These are phyloP conservation scores for Dermatemys mawii DNA, from an alignment of 2,113 vertebrate genomes.

Conservation along the genomic window DNA sequence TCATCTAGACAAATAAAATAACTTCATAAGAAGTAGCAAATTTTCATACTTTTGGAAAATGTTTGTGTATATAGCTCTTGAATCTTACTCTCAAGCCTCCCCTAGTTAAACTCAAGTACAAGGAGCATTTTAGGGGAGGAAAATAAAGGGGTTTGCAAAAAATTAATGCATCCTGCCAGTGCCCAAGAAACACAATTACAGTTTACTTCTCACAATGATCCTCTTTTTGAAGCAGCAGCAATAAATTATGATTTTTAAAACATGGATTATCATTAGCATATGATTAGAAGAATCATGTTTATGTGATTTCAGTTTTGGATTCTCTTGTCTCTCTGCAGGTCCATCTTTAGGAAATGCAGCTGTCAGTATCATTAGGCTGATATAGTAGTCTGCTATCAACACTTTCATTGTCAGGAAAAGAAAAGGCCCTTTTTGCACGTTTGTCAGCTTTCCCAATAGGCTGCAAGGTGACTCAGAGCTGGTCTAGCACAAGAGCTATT, in stretches of 20 bases:
- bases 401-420: conserved; percentile 3
- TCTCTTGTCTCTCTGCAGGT: not conserved
- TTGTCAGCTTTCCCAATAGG: conserved; percentile 48
- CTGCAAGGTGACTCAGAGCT: conserved; percentile 50
- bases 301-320: not conserved
- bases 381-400: not conserved
- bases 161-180: conserved; percentile 31
- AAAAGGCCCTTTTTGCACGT: conserved; percentile 31
- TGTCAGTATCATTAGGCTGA: conserved; percentile 6
- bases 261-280: not conserved
- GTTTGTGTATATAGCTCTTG: not conserved
- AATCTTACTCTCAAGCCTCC: not conserved
- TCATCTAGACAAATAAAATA: not conserved
- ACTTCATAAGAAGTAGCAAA: not conserved
- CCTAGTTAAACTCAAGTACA: conserved; percentile 45
- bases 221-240: conserved; percentile 26
- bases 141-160: conserved; percentile 15
- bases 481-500: conserved; percentile 20
- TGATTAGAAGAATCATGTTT: not conserved
- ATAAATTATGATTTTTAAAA: conserved; percentile 41
- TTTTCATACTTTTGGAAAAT: conserved; percentile 20
- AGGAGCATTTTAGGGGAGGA: conserved; percentile 26
- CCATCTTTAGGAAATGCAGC: not conserved
- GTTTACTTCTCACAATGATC: conserved; percentile 39
- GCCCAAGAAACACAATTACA: not conserved